These are phyloP conservation scores for Parapristionchus giblindavisi DNA, from an alignment of 2,888 invertebrate species.

Conservation along the genomic window DNA sequence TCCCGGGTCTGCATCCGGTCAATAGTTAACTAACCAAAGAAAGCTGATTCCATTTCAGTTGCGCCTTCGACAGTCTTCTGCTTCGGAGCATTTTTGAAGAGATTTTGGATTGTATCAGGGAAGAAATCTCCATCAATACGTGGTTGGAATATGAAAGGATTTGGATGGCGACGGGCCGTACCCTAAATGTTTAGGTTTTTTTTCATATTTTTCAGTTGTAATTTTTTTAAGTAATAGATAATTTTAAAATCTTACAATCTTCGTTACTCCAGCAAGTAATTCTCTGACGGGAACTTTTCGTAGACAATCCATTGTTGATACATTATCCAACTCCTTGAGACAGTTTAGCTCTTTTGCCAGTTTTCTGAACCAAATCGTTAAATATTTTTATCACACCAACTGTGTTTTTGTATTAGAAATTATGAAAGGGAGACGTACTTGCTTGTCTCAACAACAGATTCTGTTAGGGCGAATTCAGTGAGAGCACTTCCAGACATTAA, in stretches of 20 bases:
- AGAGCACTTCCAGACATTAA: conserved; percentile 1
- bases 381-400: not conserved
- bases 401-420: not conserved
- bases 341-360: conserved; percentile 38
- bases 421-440: not conserved
- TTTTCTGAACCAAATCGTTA: not conserved
- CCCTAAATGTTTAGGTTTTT: conserved; percentile 35
- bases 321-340: conserved; percentile 30
- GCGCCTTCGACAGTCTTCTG: conserved; percentile 52
- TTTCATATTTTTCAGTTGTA: not conserved
- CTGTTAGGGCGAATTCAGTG: conserved; percentile 17
- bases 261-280: conserved; percentile 52
- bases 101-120: conserved; percentile 49
- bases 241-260: conserved; percentile 46
- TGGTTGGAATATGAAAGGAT: conserved; percentile 40
- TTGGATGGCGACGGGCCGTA: conserved; percentile 31
- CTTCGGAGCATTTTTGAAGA: conserved; percentile 50
- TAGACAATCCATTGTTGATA: conserved; percentile 52
- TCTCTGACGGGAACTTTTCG: conserved; percentile 52
- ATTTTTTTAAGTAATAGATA: not conserved
- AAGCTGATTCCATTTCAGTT: conserved; percentile 48
- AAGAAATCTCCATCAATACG: conserved; percentile 51
- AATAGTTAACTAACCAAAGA: conserved; percentile 40
- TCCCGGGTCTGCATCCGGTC: too few relatives aligned
- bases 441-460: conserved; percentile 38